Evolutionary conservation across 2,797 vertebrate species (phyloP), one percentile per base, ranked within the genome.

Genomic region (Sitta carolinensis): DNA sequence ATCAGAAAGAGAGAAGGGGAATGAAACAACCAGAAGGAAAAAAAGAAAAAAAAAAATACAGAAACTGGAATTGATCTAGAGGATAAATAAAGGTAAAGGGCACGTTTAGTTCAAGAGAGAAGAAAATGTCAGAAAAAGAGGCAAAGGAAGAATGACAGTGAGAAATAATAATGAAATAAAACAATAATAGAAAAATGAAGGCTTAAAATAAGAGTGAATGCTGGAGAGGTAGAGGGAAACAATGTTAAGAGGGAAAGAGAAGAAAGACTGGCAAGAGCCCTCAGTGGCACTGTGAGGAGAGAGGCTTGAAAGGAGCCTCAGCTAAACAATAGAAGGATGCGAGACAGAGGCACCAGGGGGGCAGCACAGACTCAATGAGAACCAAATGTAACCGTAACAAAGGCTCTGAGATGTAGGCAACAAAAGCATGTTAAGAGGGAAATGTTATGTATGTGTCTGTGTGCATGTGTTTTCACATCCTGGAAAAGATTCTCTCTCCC

Each of bases 331-430:
- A 54, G 87, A 87, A 27, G 68, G 87, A 87, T 82, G 79, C 0
- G 5, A 89, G 54, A 66, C 58, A 69, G 81, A 94, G 77, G 79
- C 30, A 4, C 1, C 1, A 79, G 73, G 55, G 23, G 47, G 32
- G 69, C 66, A 96, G 73, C 45, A n/a, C 42, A 27, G 52, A 86
- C 77, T 81, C 91, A 97, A 96, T 93, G 51, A 90, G 83, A 95
- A 95, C 59, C 94, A 96, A 96, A 97, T 94, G 91, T 64, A 78
- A 84, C 87, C 5, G 0, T 88, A 86, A 93, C 82, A 95, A 95
- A 94, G 55, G 34, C 85, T 96, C 80, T 42, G 87, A 92, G 69
- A 81, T 14, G 47, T 7, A 84, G n/a, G 62, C 58, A 69, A 51
- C 29, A 36, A 85, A 78, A 85, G 17, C 38, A 47, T 29, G 66